Evolutionary conservation across 2,888 invertebrate species (phyloP).

Genomic region (Zeuzera pyrina): DNA sequence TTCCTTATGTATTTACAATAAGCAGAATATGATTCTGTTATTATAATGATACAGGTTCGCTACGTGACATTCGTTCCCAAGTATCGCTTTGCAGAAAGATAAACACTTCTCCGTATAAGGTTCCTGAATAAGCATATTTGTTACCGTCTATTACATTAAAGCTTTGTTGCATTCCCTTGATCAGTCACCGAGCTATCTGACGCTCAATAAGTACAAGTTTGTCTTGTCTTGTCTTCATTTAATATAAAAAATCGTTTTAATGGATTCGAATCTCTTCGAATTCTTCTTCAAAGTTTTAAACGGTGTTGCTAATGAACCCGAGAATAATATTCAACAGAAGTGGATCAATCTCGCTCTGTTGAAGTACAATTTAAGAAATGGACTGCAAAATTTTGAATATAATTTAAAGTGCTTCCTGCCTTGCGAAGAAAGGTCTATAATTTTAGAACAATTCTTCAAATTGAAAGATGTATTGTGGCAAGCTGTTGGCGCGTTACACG

Average conservation of each 20-base stretch:
- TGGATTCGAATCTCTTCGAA: no score
- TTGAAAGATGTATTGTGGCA: conserved; percentile 48
- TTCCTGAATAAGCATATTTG: conserved; percentile 31
- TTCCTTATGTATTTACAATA: no score
- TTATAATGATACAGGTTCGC: no score
- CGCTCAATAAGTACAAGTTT: no score
- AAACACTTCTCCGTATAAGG: conserved; percentile 43
- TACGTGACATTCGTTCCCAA: no score
- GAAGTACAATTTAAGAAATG: conserved; percentile 36
- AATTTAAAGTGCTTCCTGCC: conserved; percentile 25
- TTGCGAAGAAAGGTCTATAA: conserved; percentile 21
- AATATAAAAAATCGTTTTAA: no score
- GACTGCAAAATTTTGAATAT: conserved; percentile 33
- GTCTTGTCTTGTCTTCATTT: no score
- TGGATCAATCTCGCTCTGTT: conserved; percentile 46
- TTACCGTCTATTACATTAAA: no score
- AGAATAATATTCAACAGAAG: conserved; percentile 31
- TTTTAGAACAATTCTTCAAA: conserved; percentile 31
- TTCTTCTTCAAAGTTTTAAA: conserved; percentile 28
- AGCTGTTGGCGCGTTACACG: conserved; percentile 45
- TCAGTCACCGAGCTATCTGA: no score
- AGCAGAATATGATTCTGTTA: no score
- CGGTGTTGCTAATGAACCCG: conserved; percentile 23
- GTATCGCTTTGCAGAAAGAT: conserved; percentile 41
- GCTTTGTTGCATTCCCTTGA: no score